Evolutionary conservation across 2,113 vertebrate species (phyloP).

Genomic region (Mustela nigripes): DNA sequence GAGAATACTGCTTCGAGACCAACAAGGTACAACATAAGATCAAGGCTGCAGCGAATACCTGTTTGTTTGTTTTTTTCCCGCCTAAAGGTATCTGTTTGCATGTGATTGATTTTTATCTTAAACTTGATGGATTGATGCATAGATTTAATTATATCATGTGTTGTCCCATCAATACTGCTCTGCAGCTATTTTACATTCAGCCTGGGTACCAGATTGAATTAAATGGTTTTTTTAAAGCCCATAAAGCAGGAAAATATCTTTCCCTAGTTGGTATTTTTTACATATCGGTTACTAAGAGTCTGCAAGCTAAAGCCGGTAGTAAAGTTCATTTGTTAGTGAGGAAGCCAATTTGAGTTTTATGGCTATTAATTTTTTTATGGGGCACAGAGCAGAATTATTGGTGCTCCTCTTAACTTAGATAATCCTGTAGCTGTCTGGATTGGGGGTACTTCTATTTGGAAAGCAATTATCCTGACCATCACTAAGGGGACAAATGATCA

Average conservation of each 20-base stretch:
- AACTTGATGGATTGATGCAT: constrained; percentile 77
- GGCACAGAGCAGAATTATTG: constrained; percentile 62
- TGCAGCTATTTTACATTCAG: constrained; percentile 82
- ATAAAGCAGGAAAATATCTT: constrained; percentile 81
- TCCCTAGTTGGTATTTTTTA: constrained; percentile 82
- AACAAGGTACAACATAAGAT: background rate
- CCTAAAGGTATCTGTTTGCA: constrained; percentile 49
- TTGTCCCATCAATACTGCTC: constrained; percentile 77
- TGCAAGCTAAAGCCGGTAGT: constrained; percentile 73
- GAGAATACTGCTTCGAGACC: background rate
- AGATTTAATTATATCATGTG: constrained; percentile 80
- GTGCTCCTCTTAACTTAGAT: constrained; percentile 55
- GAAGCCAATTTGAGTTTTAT: constrained; percentile 80
- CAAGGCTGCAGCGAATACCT: background rate
- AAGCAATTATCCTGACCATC: background rate
- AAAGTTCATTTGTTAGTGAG: constrained; percentile 80
- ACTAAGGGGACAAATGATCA: background rate
- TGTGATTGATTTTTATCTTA: constrained; percentile 74
- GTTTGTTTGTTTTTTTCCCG: background rate
- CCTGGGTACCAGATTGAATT: constrained; percentile 82
- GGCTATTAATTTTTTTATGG: constrained; percentile 80
- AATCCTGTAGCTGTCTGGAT: background rate
- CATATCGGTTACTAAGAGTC: constrained; percentile 80
- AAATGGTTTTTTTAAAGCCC: constrained; percentile 82
- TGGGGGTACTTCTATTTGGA: background rate